Base-by-base conservation (phyloP, 2,888 invertebrate species). In the Drosophila anomelani region DNA sequence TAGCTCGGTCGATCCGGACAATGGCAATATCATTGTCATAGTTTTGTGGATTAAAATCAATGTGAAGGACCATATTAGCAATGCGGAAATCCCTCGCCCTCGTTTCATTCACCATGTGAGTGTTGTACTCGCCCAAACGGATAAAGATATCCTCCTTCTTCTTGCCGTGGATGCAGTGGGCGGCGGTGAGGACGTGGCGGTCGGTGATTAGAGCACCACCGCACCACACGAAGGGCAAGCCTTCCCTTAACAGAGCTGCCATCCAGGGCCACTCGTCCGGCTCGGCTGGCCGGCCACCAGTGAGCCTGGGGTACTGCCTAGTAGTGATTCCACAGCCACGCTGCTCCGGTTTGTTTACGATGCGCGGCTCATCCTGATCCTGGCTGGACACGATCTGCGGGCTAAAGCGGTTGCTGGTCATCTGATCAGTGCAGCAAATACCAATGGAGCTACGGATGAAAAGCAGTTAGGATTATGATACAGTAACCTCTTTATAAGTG, bases 261-360 rank as follows among this genome's bases (percentile, higher is more conserved):
- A 97, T 95, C 97, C 97, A 96, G 0, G 96, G 96, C 95, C 96
- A 97, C 88, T 96, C 96, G 53, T 94, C 94, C 1, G 94, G 94
- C 85, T 95, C 94, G 0, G 96, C 95, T 0, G 94, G 94, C 32
- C 94, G 92, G 0, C 96, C 94, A 1, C 95, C 95, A 10, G 94
- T 93, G 38, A 95, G 93, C 36, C 95, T 93, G 0, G 94, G 92
- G 77, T 91, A 92, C 70, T 92, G 91, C 63, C 92, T 91, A 4
- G 93, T 92, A 81, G 85, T 91, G 15, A 93, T 76, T n/a, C 93
- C 93, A 54, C 93, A 93, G 4, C 93, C 93, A 6, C 93, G 80
- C 29, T 91, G 88, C 69, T 92, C 92, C 0, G 92, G 89, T 9
- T 74, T 85, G 62, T 90, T 91, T 0, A 89, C 66, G 38, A 90